phyloP scores from a whole-genome alignment of 2,888 invertebrate species.

The Anodontia alba region DNA sequence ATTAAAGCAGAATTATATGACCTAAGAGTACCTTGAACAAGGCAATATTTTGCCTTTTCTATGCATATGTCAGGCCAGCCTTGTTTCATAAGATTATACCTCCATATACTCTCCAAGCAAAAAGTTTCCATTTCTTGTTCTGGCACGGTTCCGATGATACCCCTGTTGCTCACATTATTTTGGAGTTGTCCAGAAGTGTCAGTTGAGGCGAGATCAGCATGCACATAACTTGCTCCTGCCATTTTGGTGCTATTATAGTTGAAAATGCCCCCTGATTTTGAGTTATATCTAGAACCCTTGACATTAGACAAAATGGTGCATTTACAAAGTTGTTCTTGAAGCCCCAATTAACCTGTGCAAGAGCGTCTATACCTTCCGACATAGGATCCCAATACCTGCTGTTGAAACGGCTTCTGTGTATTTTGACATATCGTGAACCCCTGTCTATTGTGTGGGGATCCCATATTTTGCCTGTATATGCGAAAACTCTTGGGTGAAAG shows the following conservation, averaged over 20 bases:
- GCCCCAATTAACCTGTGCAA: conserved; percentile 38
- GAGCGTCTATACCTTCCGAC: conserved; percentile 29
- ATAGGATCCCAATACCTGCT: conserved; percentile 34
- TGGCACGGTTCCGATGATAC: too few relatives aligned
- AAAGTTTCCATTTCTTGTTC: too few relatives aligned
- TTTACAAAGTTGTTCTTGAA: conserved; percentile 48
- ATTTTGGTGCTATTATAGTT: conserved; percentile 31
- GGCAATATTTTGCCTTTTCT: too few relatives aligned
- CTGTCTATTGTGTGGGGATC: conserved; percentile 35
- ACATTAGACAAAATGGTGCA: conserved; percentile 34
- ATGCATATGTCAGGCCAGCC: too few relatives aligned
- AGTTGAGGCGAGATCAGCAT: too few relatives aligned
- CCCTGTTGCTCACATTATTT: too few relatives aligned
- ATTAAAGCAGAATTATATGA: too few relatives aligned
- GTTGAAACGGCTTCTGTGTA: conserved; percentile 37
- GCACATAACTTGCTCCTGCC: conserved; percentile 42
- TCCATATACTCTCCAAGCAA: too few relatives aligned
- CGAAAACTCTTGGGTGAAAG: conserved; percentile 27
- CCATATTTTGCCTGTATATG: conserved; percentile 31
- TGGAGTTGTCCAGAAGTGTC: too few relatives aligned
- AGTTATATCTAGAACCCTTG: conserved; percentile 27
- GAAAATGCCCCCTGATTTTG: conserved; percentile 14
- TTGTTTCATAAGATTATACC: too few relatives aligned
- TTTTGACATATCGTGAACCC: conserved; percentile 26
- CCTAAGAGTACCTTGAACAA: too few relatives aligned